Conservation (phyloP, 2,113 vertebrate genomes). For the Equus quagga region DNA sequence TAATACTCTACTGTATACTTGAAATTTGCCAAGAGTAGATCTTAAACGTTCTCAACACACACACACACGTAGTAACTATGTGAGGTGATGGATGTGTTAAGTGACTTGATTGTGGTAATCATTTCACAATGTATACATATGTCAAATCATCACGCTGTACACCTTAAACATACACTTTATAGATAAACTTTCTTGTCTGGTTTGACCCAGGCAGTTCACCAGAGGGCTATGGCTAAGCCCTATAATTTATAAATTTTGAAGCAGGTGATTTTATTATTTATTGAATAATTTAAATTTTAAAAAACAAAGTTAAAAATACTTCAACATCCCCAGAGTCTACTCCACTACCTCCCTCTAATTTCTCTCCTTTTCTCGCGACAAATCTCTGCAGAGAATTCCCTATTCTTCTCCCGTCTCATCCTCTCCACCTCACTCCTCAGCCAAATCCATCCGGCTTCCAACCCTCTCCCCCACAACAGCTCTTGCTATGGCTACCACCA, state of each 20-base stretch:
- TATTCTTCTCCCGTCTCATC: background rate
- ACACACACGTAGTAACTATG: background rate
- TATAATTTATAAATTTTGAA: background rate
- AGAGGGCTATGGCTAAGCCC: background rate
- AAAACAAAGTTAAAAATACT: background rate
- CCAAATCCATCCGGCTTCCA: background rate
- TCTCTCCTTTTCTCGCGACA: background rate
- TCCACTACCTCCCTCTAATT: background rate
- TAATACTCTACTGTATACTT: too few species aligned
- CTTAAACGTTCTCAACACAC: background rate
- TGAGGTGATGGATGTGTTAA: background rate
- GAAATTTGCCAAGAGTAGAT: background rate
- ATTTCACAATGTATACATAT: background rate
- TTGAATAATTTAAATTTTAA: background rate
- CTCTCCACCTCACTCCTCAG: background rate
- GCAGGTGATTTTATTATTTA: background rate
- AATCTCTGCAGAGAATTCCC: background rate
- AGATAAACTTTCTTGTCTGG: background rate
- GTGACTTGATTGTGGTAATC: background rate
- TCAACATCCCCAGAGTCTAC: background rate
- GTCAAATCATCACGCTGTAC: background rate
- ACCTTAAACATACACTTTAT: background rate
- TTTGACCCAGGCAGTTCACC: background rate
- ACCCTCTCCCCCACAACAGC: background rate
- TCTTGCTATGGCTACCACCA: background rate